Conservation (phyloP, 2,797 vertebrate species). For the Anguilla megastoma region DNA sequence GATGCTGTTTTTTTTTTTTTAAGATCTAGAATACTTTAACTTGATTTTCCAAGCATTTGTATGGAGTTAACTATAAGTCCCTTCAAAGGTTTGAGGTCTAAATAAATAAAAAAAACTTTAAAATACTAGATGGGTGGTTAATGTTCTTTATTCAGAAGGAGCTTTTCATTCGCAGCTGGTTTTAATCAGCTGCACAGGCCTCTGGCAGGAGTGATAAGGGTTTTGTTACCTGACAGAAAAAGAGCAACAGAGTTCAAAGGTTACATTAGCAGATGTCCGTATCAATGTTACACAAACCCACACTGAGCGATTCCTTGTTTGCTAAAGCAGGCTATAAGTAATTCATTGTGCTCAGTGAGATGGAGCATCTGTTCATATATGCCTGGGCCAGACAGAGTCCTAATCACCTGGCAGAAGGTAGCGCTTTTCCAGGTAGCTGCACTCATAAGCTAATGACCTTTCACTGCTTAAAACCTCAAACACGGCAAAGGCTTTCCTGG, state of each 20-base stretch:
- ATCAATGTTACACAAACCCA: slow-evolving; percentile 45
- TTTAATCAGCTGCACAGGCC: slow-evolving; percentile 39
- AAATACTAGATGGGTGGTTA: background rate
- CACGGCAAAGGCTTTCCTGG: slow-evolving; percentile 10
- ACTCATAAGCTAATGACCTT: slow-evolving; percentile 42
- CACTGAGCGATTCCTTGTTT: slow-evolving; percentile 49
- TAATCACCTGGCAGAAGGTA: slow-evolving; percentile 47
- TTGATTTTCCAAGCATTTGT: slow-evolving; percentile 3
- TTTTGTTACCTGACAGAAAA: slow-evolving; percentile 38
- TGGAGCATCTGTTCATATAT: slow-evolving; percentile 59
- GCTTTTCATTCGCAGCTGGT: slow-evolving; percentile 29
- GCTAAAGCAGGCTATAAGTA: slow-evolving; percentile 58
- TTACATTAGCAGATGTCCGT: slow-evolving; percentile 54
- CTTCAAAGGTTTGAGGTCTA: slow-evolving; percentile 22
- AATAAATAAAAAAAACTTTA: slow-evolving; percentile 13
- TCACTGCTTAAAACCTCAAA: slow-evolving; percentile 30
- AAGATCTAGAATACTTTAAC: background rate
- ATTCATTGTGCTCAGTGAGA: slow-evolving; percentile 48
- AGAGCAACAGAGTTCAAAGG: slow-evolving; percentile 53
- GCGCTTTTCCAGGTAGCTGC: slow-evolving; percentile 32
- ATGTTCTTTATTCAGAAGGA: slow-evolving; percentile 3
- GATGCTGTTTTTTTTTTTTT: background rate
- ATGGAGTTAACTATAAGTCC: slow-evolving; percentile 20
- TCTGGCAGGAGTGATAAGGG: slow-evolving; percentile 35
- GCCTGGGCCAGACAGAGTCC: slow-evolving; percentile 41